Conservation (phyloP, 2,888 invertebrate genomes). For the Nomada hirtipes region DNA sequence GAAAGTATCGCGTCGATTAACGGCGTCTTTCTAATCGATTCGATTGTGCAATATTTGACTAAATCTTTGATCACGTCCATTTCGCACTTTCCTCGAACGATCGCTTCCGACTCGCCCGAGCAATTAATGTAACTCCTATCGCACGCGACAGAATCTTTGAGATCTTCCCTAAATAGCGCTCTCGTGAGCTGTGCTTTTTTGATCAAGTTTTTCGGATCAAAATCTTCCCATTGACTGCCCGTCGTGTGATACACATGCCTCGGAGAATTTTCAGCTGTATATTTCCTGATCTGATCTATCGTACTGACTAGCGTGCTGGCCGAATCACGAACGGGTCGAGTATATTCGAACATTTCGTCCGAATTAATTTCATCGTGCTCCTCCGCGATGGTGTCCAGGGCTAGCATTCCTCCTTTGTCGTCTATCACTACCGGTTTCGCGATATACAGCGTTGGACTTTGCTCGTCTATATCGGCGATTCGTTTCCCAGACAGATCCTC, state of each 20-base stretch:
- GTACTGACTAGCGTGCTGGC: slow-evolving; percentile 88
- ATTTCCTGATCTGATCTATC: slow-evolving; percentile 87
- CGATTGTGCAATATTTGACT: slow-evolving; percentile 69
- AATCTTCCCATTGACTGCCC: slow-evolving; percentile 84
- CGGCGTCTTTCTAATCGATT: slow-evolving; percentile 73
- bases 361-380: slow-evolving; percentile 85
- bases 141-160: slow-evolving; percentile 55
- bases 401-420: slow-evolving; percentile 85
- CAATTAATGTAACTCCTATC: slow-evolving; percentile 40
- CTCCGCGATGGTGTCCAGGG: slow-evolving; percentile 84
- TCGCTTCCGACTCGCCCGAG: slow-evolving; percentile 40
- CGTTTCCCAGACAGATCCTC: slow-evolving; percentile 35
- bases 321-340: slow-evolving; percentile 75
- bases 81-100: slow-evolving; percentile 49
- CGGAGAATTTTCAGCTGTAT: slow-evolving; percentile 86
- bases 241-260: slow-evolving; percentile 86
- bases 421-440: slow-evolving; percentile 87
- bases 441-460: slow-evolving; percentile 83
- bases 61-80: slow-evolving; percentile 69
- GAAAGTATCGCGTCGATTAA: slow-evolving; percentile 78
- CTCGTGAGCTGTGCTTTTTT: slow-evolving; percentile 71
- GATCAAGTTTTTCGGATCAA: slow-evolving; percentile 69
- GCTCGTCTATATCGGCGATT: slow-evolving; percentile 66
- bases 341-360: slow-evolving; percentile 15
- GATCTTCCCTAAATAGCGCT: slow-evolving; percentile 73